A percentile compares a stretch with the other conserved stretches of the same genome.
phyloP scores from a whole-genome alignment of 1,140 invertebrate genomes.

The Paraescarpia echinospica region DNA sequence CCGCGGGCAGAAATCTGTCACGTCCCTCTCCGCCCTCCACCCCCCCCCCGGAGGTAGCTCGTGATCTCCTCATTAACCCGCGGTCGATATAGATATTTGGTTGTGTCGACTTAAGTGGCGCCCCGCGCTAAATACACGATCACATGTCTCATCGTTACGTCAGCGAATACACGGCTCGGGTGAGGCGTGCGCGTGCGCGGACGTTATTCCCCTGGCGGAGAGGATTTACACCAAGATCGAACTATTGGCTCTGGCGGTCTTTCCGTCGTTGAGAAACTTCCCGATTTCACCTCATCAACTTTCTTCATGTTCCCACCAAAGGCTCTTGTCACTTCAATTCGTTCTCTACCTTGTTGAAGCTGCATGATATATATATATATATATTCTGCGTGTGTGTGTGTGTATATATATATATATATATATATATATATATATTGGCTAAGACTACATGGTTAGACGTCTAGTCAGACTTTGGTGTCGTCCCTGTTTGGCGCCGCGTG shows the following conservation, averaged over 20 bases:
- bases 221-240: not conserved
- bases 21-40: not conserved
- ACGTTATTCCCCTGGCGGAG: not conserved
- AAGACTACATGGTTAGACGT: not conserved
- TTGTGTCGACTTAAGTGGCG: not conserved
- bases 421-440: not conserved
- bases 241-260: not conserved
- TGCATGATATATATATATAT: not conserved
- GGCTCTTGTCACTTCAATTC: not conserved
- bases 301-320: not conserved
- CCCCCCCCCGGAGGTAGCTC: not conserved
- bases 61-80: not conserved
- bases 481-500: no score
- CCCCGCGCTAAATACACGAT: slow-evolving; percentile 3
- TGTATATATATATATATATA: slow-evolving; percentile 3
- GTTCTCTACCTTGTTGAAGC: not conserved
- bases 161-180: not conserved
- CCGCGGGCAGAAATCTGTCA: not conserved
- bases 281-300: not conserved
- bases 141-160: not conserved
- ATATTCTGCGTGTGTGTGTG: not conserved
- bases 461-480: no score
- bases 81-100: not conserved
- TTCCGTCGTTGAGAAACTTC: not conserved
- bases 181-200: not conserved